These are phyloP conservation scores for Tragulus kanchil DNA, from an alignment of 2,113 vertebrate genomes.

Conservation along the genomic window DNA sequence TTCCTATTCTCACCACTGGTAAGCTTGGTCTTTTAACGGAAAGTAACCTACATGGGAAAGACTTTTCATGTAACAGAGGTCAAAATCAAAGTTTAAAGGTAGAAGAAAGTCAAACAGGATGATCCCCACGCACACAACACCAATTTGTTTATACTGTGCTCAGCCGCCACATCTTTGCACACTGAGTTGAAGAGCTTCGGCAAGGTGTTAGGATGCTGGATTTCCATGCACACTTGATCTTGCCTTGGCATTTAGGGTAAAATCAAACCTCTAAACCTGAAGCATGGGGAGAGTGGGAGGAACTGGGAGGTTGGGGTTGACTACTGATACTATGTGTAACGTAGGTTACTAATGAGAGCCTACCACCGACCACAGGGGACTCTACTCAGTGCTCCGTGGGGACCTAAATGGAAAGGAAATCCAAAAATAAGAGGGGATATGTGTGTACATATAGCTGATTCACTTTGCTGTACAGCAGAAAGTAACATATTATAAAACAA, in stretches of 20 bases:
- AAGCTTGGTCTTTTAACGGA: not conserved
- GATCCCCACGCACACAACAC: not conserved
- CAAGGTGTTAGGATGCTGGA: not conserved
- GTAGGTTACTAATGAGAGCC: not conserved
- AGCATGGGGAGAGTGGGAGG: not conserved
- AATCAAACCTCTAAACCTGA: not conserved
- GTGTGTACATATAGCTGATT: not conserved
- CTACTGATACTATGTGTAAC: not conserved
- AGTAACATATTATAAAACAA: not conserved
- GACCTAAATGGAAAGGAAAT: not conserved
- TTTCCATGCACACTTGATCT: not conserved
- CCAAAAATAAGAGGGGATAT: not conserved
- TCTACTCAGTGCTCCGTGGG: not conserved
- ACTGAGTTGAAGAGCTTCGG: not conserved
- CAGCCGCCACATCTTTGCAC: not conserved
- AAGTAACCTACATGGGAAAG: not conserved
- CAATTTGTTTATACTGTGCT: not conserved
- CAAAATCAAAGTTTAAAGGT: slow-evolving; percentile 30
- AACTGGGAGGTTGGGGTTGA: not conserved
- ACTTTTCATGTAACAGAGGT: not conserved
- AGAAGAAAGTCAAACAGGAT: slow-evolving; percentile 1
- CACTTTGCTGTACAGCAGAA: not conserved
- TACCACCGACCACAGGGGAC: not conserved
- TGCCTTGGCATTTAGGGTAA: not conserved
- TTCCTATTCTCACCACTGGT: not conserved